phyloP scores from a whole-genome alignment of 2,113 vertebrate species.

The Plotosus lineatus region DNA sequence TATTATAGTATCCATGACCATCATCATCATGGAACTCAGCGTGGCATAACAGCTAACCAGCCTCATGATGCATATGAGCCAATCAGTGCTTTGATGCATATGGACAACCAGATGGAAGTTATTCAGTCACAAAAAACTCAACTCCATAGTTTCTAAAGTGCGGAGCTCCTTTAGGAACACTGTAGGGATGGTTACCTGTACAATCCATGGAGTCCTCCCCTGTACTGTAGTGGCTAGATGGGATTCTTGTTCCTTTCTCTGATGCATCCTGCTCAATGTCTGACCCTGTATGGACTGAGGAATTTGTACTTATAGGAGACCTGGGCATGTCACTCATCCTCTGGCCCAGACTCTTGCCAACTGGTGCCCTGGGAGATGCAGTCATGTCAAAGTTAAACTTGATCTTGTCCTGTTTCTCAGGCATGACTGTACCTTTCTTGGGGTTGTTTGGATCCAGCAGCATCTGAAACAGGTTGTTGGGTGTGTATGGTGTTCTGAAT shows the following conservation, averaged over 20 bases:
- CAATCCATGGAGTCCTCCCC: constrained; percentile 93
- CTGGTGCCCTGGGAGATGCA: constrained; percentile 82
- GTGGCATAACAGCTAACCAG: too few species aligned
- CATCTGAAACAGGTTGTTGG: constrained; percentile 98
- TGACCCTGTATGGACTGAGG: constrained; percentile 94
- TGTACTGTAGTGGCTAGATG: constrained; percentile 81
- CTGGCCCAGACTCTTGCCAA: constrained; percentile 79
- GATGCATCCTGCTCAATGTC: constrained; percentile 87
- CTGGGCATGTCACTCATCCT: constrained; percentile 80
- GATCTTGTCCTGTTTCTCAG: constrained; percentile 94
- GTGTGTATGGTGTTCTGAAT: constrained; percentile 94
- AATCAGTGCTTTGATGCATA: too few species aligned
- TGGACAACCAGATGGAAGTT: too few species aligned
- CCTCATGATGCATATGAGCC: too few species aligned
- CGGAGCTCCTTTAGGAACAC: not conserved
- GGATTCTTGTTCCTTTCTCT: constrained; percentile 82
- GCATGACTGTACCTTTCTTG: constrained; percentile 81
- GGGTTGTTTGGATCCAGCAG: constrained; percentile 89
- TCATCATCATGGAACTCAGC: too few species aligned
- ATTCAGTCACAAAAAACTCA: too few species aligned
- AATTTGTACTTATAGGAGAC: constrained; percentile 96
- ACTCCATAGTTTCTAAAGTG: too few species aligned
- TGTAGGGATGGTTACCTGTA: constrained; percentile 70
- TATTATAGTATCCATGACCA: too few species aligned
- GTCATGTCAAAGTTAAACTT: constrained; percentile 97